Evolutionary conservation across 2,113 vertebrate genomes (phyloP).

Genomic region (Callospermophilus lateralis): DNA sequence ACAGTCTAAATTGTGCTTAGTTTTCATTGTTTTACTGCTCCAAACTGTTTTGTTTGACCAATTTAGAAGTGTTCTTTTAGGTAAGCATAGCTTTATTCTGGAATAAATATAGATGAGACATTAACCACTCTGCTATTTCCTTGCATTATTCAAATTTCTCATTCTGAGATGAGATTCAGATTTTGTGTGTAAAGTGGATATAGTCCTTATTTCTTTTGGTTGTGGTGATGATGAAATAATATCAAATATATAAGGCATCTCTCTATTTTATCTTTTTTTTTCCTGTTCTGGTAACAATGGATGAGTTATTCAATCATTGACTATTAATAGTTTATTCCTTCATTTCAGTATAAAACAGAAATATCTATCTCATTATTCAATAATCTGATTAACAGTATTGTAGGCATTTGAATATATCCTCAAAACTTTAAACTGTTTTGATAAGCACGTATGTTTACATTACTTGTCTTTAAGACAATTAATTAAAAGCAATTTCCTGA

Average conservation of each 20-base stretch:
- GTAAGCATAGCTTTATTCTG: background rate
- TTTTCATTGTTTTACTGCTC: background rate
- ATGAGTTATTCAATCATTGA: background rate
- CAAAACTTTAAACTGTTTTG: background rate
- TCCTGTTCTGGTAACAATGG: background rate
- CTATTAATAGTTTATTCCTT: background rate
- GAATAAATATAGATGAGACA: background rate
- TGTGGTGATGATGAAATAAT: background rate
- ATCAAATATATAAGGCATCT: background rate
- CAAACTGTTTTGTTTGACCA: background rate
- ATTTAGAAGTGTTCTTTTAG: background rate
- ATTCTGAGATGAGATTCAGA: background rate
- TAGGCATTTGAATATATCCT: conserved; percentile 36
- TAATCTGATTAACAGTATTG: background rate
- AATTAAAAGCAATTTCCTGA: conserved; percentile 56
- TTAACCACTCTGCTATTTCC: background rate
- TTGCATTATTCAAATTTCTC: background rate
- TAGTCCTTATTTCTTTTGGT: background rate
- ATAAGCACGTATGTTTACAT: conserved; percentile 3
- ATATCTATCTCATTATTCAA: background rate
- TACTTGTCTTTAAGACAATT: conserved; percentile 29
- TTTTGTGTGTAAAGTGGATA: background rate
- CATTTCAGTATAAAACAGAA: conserved; percentile 39
- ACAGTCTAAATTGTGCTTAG: background rate
- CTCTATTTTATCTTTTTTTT: background rate